Base-by-base conservation (phyloP, 2,888 invertebrate genomes). In the Azorinus chamasolen region DNA sequence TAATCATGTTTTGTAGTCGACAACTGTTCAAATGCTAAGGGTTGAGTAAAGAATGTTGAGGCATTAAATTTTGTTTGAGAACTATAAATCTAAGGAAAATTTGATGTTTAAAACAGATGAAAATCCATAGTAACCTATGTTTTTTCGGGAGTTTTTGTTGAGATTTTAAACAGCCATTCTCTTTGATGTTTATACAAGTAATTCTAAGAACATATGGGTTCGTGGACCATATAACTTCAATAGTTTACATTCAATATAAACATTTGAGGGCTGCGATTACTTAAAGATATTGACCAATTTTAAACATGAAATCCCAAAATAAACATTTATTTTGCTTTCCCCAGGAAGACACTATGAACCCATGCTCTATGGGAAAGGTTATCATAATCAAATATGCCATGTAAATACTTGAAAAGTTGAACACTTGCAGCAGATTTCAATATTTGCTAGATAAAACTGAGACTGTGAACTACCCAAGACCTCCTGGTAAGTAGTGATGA, bases 21-120 rank as follows among this genome's bases (percentile, higher is more conserved):
- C n/a, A n/a, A n/a, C n/a, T n/a, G n/a, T n/a, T n/a, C n/a, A n/a
- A n/a, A n/a, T n/a, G n/a, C n/a, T n/a, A n/a, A n/a, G n/a, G n/a
- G n/a, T n/a, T n/a, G n/a, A 65, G 48, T 61, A 43, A 69, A 65
- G 65, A 70, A 69, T 50, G 68, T 70, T 61, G 50, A 55, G 45
- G 66, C 70, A 39, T 65, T 66, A 70, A 74, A 70, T 63, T 27
- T 57, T 65, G 62, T 70, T 63, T 75, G 68, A 63, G 63, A 45
- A 51, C 45, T 46, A 54, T 63, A 70, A 75, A 62, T 66, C 54
- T 61, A 25, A 61, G 58, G 64, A 61, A 76, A 79, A 71, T 80
- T 80, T 80, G 79, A 80, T 80, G 79, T 80, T 69, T 61, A 69
- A 80, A 76, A 76, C 79, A 80, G 79, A 76, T 76, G 75, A 76